Base-by-base conservation (phyloP, 2,797 vertebrate genomes). In the Malurus leucopterus region DNA sequence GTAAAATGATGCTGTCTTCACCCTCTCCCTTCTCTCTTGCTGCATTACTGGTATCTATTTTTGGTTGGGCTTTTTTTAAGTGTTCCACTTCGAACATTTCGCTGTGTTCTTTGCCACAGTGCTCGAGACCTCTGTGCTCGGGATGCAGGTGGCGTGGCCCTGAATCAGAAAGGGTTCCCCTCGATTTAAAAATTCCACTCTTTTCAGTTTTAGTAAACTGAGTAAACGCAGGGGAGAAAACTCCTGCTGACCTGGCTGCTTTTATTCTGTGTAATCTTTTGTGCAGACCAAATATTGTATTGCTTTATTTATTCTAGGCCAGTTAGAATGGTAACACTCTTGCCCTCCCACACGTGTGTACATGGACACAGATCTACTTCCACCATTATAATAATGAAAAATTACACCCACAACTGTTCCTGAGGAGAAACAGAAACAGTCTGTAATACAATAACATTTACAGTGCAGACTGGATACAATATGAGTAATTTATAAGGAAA, bases 1-100 rank as follows among this genome's bases (percentile, higher is more conserved):
- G 86, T 85, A 94, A 93, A 95, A 90, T 11, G 69, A 93, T 90
- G 90, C 89, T 94, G 91, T 89, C 85, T 86, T 92, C 70, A 32
- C 87, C 87, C 91, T 89, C 85, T 80, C 87, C 82, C 89, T 85
- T 74, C 93, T 51, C 87, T 91, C 89, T 55, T 54, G 62, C 87
- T 84, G 82, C 58, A 61, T 87, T 84, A 81, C 76, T 91, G 76
- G 70, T 41, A 81, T 91, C 87, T 95, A 87, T 85, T 95, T 93
- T 94, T 84, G 73, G 85, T 38, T 71, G 57, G 26, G 1, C 20
- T 79, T 93, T 85, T 94, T 72, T 80, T 2, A 81, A 92, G 71
- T 46, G 75, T 64, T 92, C 82, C 57, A 73, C 61, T 92, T 90
- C 38, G 46, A 92, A 84, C 70, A 70, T 92, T 85, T 87, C 0